phyloP scores from a whole-genome alignment of 2,113 vertebrate species.

The Seriola aureovittata region DNA sequence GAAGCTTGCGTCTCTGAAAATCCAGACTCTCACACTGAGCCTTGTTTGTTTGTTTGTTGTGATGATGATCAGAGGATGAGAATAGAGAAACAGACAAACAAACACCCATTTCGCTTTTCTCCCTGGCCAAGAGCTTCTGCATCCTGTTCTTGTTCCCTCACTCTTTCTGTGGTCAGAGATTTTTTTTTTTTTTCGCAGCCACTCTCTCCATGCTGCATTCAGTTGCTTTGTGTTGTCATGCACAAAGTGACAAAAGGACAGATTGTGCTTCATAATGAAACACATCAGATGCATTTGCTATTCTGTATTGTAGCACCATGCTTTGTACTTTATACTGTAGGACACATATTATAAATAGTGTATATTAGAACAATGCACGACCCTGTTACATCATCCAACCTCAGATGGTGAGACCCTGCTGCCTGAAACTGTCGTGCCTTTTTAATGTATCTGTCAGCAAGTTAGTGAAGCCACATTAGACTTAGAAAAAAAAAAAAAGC shows the following conservation, averaged over 20 bases:
- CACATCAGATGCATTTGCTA: conserved; percentile 8
- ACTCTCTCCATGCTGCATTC: neutral
- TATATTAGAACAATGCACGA: neutral
- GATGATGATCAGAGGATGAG: too few species aligned
- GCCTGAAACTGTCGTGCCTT: conserved; percentile 16
- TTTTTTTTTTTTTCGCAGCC: neutral
- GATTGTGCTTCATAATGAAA: conserved; percentile 55
- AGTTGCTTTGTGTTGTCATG: conserved; percentile 10
- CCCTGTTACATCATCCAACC: conserved; percentile 37
- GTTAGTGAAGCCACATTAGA: conserved; percentile 28
- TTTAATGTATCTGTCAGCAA: conserved; percentile 47
- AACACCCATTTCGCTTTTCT: neutral
- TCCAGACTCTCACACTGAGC: conserved; percentile 47
- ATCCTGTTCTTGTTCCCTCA: conserved; percentile 7
- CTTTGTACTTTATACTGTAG: neutral
- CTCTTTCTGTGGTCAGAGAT: neutral
- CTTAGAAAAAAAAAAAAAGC: neutral
- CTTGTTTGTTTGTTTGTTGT: conserved; percentile 46
- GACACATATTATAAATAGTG: conserved; percentile 37
- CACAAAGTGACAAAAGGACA: conserved; percentile 24
- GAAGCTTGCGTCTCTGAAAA: conserved; percentile 35
- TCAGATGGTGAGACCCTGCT: conserved; percentile 33
- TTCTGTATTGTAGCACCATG: neutral
- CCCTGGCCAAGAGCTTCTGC: conserved; percentile 16
- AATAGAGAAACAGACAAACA: neutral